A percentile compares a stretch with the other conserved stretches of the same genome.
Conservation (phyloP, 2,113 vertebrate species). For the Mastomys natalensis region DNA sequence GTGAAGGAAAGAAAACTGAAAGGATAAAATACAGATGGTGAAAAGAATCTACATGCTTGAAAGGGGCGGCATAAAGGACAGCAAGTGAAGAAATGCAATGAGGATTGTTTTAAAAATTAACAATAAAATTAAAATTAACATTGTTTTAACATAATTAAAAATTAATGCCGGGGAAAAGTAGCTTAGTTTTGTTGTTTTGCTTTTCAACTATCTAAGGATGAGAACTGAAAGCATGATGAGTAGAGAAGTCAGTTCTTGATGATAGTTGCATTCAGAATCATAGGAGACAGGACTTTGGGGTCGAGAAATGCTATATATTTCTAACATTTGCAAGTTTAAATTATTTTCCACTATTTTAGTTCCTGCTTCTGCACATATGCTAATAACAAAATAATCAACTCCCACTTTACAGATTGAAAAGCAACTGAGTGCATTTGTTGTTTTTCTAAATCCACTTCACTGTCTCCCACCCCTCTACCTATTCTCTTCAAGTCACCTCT, state of each 20-base stretch:
- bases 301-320: neutral
- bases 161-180: neutral
- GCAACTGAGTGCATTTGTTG: neutral
- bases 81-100: neutral
- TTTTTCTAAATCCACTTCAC: neutral
- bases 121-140: no score
- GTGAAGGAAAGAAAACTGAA: neutral
- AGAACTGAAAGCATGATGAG: neutral
- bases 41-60: neutral
- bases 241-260: neutral
- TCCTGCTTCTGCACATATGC: neutral
- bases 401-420: neutral
- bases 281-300: neutral
- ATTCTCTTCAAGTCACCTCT: neutral
- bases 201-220: neutral
- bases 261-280: neutral
- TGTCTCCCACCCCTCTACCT: neutral
- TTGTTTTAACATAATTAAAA: no score
- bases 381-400: neutral
- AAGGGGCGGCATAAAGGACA: neutral
- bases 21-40: neutral
- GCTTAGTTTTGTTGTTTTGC: neutral
- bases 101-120: neutral
- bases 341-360: conserved; percentile 8
- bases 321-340: neutral